Base-by-base conservation (phyloP, 2,797 vertebrate genomes). In the Nasua narica region DNA sequence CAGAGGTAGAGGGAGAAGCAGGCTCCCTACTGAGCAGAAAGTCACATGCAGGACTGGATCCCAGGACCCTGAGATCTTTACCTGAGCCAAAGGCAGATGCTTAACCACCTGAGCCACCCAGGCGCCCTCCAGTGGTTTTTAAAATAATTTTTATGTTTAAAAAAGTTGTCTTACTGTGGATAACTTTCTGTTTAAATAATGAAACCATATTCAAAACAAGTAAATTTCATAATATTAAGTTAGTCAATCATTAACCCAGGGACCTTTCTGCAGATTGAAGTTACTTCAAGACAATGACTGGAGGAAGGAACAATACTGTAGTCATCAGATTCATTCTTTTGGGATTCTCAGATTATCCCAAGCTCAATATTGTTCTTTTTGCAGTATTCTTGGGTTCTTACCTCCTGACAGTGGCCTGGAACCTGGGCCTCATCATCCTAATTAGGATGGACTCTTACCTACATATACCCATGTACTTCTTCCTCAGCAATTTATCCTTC, bases 401-500 rank as follows among this genome's bases (percentile, higher is more conserved):
- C 2, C 9, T 93, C 60, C 32, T 82, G 19, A 87, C 87, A 3
- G 25, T 54, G 29, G 9, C 35, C 29, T 97, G 97, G 95, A 95
- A 91, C n/a, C 10, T 94, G 86, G 52, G 65, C 15, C 89, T 96
- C 15, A 35, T 76, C 32, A 0, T 79, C 25, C 35, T 95, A 35
- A 86, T 78, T 54, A 65, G 16, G 74, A 46, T 5, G 13, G 81
- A 95, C 37, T 32, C 87, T n/a, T 35, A 13, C 54, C 74, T 89
- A 16, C 93, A 93, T 32, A 95, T 87, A 23, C 92, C 94, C n/a
- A 96, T 91, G 96, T 95, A 87, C 62, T 93, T 92, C 52, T 95
- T 97, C 52, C 91, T 97, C 76, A 91, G 95, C 46, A 91, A 96
- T 5, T 56, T 96, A 7, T 69, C 95, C 35, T 96, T 96, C 74